A percentile compares a stretch with the other conserved stretches of the same genome.
Conservation (phyloP, 2,797 vertebrate genomes). For the Ptychadena robeensis region DNA sequence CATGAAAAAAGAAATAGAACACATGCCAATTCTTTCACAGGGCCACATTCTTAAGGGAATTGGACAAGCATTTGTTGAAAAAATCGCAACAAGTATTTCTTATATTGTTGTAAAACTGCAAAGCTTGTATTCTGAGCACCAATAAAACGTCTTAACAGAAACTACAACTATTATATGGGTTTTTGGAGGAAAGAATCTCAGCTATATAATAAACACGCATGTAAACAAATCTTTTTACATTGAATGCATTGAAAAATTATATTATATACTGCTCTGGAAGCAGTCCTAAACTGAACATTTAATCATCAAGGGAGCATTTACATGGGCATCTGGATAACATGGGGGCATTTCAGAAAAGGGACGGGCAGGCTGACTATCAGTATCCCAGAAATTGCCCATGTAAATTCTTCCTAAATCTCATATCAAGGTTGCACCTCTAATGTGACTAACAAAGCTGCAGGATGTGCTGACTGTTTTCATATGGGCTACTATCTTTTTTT, state of each 20-base stretch:
- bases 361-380: too few species aligned
- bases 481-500: too few species aligned
- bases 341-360: too few species aligned
- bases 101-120: constrained; percentile 7
- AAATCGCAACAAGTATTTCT: constrained; percentile 43
- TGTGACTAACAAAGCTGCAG: too few species aligned
- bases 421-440: too few species aligned
- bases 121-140: not conserved
- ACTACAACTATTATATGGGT: not conserved
- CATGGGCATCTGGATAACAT: too few species aligned
- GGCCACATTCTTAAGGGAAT: constrained; percentile 37
- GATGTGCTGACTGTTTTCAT: too few species aligned
- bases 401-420: too few species aligned
- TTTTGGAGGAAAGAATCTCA: not conserved
- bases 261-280: not conserved
- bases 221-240: too few species aligned
- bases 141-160: not conserved
- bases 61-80: constrained; percentile 18
- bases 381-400: too few species aligned
- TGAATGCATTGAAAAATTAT: not conserved
- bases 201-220: not conserved
- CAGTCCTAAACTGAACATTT: too few species aligned
- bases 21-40: constrained; percentile 40
- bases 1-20: constrained; percentile 47
- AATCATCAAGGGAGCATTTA: too few species aligned